Base-by-base conservation (phyloP, 1,140 invertebrate genomes). In the Calycopis cecrops region DNA sequence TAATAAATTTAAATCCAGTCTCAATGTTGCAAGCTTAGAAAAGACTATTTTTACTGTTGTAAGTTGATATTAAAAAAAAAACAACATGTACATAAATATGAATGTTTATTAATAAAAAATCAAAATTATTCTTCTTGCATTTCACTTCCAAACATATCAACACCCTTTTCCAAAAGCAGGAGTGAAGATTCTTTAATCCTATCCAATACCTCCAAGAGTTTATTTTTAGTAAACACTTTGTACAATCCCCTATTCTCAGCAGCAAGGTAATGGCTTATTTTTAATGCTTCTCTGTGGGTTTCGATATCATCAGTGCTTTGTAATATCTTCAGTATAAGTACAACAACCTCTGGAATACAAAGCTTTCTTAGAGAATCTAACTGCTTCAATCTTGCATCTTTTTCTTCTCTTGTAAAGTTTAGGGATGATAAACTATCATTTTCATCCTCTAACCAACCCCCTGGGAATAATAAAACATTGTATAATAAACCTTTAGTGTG, bases 381-480 rank as follows among this genome's bases (percentile, higher is more conserved):
- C 73, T 97, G 94, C 44, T 88, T 86, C 0, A 56, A 50, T 55
- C 87, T 87, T 55, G 90, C 79, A 69, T 88, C 71, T 73, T 90
- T 81, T 68, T 90, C 87, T 47, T 88, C 79, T 48, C 87, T 70
- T 47, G 85, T 85, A 9, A 85, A 72, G 11, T 77, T 87, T n/a
- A 62, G 55, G 0, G 77, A 79, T 1, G 83, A 71, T 9, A 80
- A 71, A 53, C 80, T 80, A 52, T 89, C 85, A 57, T 87, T 89
- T 6, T 90, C 88, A 78, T 97, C 96, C 17, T 92, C 91, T 54
- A 98, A 89, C 97, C 97, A 99, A 28, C 96, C 96, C 64, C 96
- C 93, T 37, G 96, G 94, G 74, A 98, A 98, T 1, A 97, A 74
- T 18, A 99, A 76, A 7, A 98, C 93, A 85, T 98, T 97, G 82